Base-by-base conservation (phyloP, 2,797 vertebrate genomes). In the Percopsis omiscomaycus region DNA sequence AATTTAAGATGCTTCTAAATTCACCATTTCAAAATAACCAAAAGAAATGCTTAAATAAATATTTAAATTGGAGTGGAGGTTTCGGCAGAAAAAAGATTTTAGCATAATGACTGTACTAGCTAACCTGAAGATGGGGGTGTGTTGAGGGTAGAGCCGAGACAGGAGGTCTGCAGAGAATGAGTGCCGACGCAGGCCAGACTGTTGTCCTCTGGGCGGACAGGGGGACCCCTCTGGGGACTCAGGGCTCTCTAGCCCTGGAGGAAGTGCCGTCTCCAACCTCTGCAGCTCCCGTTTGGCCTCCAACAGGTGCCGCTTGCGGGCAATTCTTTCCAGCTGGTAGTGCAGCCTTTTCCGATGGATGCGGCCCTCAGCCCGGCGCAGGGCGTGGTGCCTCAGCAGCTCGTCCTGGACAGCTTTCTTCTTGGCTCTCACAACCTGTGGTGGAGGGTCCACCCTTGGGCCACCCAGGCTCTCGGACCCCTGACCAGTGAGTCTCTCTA, bases 241-340 rank as follows among this genome's bases (percentile, higher is more conserved):
- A 0, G 84, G 73, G 55, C 82, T 83, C 3, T 91, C 89, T 3
- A 66, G 54, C 55, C 91, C 89, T n/a, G 91, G 75, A 74, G 91
- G 88, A 62, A 92, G 86, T 37, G 71, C 73, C 52, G 84, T 90
- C 82, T 95, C 94, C 71, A 96, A 86, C 55, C 89, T 88, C 81
- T 96, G 93, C 56, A 96, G 90, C 66, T 94, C 94, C 75, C 88
- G 91, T 66, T 95, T 96, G 32, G 94, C 93, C 69, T 96, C 95
- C 79, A 97, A 64, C 3, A 96, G 85, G 66, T 92, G 95, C 61
- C 91, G 92, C 81, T 97, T 98, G 69, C 93, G 94, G 70, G 93
- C 87, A 29, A 95, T 94, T 80, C 91, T 94, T 80, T 96, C 93
- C 73, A 97, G 83, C 60, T 96, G 96, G 71, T 93, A 94, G 14